phyloP scores from a whole-genome alignment of 2,113 vertebrate species.

The Ictidomys tridecemlineatus region DNA sequence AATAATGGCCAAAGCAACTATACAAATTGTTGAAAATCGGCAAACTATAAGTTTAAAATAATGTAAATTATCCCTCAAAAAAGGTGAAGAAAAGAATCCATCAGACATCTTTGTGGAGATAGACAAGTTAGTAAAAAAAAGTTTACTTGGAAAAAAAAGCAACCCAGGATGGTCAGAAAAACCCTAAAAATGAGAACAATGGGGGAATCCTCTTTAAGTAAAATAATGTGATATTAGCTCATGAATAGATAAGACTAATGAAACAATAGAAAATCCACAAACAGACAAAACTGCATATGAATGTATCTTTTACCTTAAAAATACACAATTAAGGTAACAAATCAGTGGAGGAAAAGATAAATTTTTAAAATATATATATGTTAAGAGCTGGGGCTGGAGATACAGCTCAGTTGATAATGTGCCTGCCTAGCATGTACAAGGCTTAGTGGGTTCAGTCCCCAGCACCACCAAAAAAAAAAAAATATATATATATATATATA shows the following conservation, averaged over 20 bases:
- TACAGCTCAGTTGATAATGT: too few species aligned
- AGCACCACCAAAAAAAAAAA: too few species aligned
- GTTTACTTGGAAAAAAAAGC: slow-evolving; percentile 37
- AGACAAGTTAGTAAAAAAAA: neutral
- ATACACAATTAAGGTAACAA: slow-evolving; percentile 31
- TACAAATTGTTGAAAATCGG: neutral
- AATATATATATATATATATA: too few species aligned
- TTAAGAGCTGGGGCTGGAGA: too few species aligned
- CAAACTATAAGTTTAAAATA: neutral
- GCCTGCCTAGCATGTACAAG: too few species aligned
- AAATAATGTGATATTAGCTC: neutral
- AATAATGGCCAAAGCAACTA: neutral
- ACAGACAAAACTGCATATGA: neutral
- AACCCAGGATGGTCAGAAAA: neutral
- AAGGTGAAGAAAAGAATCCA: neutral
- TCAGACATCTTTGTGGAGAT: neutral
- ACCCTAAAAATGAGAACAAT: neutral
- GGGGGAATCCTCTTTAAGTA: neutral
- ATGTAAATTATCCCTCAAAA: neutral
- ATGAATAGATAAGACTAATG: neutral
- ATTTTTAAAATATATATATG: neutral
- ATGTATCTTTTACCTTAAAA: neutral
- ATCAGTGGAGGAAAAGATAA: slow-evolving; percentile 1
- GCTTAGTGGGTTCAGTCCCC: too few species aligned
- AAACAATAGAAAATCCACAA: neutral